Conservation (phyloP, 1,140 invertebrate species). For the Archivesica marissinica region DNA sequence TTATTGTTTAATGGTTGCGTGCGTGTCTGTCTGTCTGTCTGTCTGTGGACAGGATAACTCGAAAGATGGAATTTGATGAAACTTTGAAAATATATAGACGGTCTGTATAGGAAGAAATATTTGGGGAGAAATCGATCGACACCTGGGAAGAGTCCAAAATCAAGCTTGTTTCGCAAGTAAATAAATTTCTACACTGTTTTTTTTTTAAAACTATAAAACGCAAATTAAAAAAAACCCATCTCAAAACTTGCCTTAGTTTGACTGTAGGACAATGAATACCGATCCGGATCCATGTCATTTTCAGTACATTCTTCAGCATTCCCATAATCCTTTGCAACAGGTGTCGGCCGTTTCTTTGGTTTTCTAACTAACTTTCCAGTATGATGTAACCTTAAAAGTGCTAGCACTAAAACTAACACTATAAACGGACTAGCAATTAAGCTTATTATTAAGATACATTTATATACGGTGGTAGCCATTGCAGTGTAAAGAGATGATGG, state of each 20-base stretch:
- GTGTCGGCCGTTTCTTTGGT: constrained; percentile 2
- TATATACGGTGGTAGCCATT: not conserved
- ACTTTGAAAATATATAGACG: too few species aligned
- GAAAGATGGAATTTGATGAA: too few species aligned
- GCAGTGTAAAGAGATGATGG: not conserved
- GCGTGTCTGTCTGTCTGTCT: too few species aligned
- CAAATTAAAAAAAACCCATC: too few species aligned
- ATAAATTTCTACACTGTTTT: too few species aligned
- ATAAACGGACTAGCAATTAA: not conserved
- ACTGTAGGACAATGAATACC: constrained; percentile 16
- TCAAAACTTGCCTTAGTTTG: constrained; percentile 17
- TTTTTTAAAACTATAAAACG: too few species aligned
- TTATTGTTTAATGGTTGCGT: too few species aligned
- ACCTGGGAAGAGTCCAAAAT: too few species aligned
- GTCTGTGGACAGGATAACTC: too few species aligned
- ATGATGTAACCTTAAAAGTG: constrained; percentile 6
- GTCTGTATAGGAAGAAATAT: too few species aligned
- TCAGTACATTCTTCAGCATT: not conserved
- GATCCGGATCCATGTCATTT: not conserved
- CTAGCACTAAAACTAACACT: not conserved
- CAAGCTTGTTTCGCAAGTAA: too few species aligned
- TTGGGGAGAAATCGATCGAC: too few species aligned
- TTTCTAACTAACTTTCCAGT: constrained; percentile 12
- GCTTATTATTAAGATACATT: not conserved
- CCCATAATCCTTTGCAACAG: not conserved